phyloP scores from a whole-genome alignment of 2,888 invertebrate species.

The Gryllus longicercus region DNA sequence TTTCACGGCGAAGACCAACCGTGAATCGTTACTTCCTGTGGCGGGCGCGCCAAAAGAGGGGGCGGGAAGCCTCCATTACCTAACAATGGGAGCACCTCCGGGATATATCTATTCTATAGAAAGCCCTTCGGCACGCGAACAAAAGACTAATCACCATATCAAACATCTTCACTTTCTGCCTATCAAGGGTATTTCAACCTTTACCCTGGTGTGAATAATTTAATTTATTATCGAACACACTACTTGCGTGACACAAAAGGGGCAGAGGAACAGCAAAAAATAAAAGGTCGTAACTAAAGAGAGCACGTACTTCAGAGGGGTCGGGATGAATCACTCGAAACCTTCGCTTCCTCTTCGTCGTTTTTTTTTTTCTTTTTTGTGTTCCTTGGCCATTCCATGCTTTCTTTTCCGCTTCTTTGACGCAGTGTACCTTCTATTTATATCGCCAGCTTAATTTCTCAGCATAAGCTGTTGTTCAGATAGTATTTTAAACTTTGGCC shows the following conservation, averaged over 20 bases:
- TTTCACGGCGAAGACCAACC: background rate
- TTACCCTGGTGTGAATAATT: background rate
- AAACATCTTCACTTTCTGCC: constrained; percentile 17
- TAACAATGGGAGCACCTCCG: background rate
- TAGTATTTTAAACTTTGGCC: background rate
- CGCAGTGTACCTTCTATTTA: background rate
- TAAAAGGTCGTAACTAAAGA: background rate
- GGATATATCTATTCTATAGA: constrained; percentile 9
- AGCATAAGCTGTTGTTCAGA: background rate
- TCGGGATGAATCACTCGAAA: background rate
- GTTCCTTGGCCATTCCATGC: background rate
- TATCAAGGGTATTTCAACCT: background rate
- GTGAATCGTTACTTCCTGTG: constrained; percentile 5
- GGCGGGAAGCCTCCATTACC: background rate
- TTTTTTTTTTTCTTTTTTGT: background rate
- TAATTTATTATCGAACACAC: constrained; percentile 17
- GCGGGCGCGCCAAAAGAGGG: background rate
- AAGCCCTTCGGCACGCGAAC: background rate
- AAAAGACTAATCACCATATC: constrained; percentile 17
- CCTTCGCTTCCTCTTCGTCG: background rate
- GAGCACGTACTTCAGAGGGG: background rate
- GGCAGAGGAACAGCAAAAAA: background rate
- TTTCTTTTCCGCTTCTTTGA: background rate
- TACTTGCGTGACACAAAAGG: background rate
- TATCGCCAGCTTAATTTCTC: background rate